These are phyloP conservation scores for Lobophora halterata DNA, from an alignment of 2,888 invertebrate species.

Conservation along the genomic window DNA sequence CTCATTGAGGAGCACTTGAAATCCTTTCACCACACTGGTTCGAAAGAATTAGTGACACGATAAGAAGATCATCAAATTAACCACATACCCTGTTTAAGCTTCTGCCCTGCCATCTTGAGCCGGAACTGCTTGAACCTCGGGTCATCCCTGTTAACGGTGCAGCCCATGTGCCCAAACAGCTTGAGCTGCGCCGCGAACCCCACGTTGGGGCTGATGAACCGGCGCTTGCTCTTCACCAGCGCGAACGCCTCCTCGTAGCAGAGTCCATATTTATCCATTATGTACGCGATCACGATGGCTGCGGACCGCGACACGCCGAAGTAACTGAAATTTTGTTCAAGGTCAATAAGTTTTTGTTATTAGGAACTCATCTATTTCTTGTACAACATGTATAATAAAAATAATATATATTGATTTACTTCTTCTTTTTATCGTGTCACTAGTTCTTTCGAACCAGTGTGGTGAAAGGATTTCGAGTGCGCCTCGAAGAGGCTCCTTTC, in stretches of 20 bases:
- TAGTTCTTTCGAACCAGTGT: no score
- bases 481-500: no score
- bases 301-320: constrained; percentile 96
- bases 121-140: constrained; percentile 88
- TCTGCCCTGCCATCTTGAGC: constrained; percentile 89
- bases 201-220: constrained; percentile 88
- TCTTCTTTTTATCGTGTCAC: no score
- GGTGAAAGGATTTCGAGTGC: no score
- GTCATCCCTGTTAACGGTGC: constrained; percentile 84
- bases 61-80: no score
- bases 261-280: constrained; percentile 92
- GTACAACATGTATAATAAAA: no score
- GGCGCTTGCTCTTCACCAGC: constrained; percentile 85
- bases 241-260: constrained; percentile 85
- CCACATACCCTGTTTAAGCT: constrained; percentile 86
- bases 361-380: no score
- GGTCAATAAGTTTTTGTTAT: no score
- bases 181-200: constrained; percentile 91
- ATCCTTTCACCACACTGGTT: no score
- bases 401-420: no score
- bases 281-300: constrained; percentile 90
- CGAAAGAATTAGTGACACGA: no score
- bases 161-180: constrained; percentile 90
- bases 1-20: no score
- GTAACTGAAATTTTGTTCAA: constrained; percentile 78